Evolutionary conservation across 2,797 vertebrate species (phyloP), one percentile per base, ranked within the genome.

Genomic region (Cuculus canorus): DNA sequence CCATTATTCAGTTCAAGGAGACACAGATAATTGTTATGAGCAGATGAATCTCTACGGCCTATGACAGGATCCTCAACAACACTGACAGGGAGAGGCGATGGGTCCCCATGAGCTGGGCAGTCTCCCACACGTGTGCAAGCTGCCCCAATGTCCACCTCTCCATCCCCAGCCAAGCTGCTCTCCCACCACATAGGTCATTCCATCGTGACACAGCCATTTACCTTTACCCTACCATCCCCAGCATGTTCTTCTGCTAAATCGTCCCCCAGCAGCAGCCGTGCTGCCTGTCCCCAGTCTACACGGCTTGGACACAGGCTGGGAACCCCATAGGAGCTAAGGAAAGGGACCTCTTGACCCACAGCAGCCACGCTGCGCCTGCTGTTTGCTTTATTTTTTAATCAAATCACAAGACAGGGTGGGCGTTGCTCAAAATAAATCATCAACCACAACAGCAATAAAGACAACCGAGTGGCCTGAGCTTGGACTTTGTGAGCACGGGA

Each of bases 341-440:
- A 43, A 87, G 52, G 71, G 35, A 85, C 56, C 27, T 47, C 63
- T 23, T 5, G 0, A 59, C 82, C 73, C 76, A 3, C 68, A 75
- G 85, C 73, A 84, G 81, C 81, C 86, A 39, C 25, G 2, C 39
- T 21, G 63, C 6, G 1, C 68, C 68, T 59, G 47, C 45, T 13
- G 43, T 68, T 64, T 35, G 57, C 76, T 90, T 88, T 47, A 65
- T 75, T 76, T 88, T 92, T 83, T 63, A 93, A 91, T 75, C 86
- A 43, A 92, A 91, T 90, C 94, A 91, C 7, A 9, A 95, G 93
- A 92, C 19, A 4, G 90, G 90, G 92, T 3, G 63, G 93, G 86
- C 64, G 57, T 92, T 33, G 61, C 91, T 57, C 21, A 3, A 88
- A 92, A 94, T 88, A 95, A 96, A 95, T 93, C 95, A 92, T 77